Evolutionary conservation across 2,888 invertebrate genomes (phyloP).

Genomic region (Bellardia bayeri): DNA sequence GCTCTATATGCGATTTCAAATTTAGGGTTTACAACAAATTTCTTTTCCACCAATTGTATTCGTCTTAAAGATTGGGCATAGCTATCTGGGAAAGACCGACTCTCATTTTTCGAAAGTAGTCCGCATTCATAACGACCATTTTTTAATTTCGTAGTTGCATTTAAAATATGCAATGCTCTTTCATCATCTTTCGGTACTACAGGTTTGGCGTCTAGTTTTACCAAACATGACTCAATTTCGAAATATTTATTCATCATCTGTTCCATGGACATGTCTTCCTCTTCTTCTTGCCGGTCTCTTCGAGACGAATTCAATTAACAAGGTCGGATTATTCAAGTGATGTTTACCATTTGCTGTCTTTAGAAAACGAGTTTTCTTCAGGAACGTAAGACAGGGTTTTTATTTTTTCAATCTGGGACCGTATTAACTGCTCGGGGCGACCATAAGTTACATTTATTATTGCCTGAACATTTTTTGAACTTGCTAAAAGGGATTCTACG

Average conservation of each 20-base stretch:
- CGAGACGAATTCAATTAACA: constrained; percentile 16
- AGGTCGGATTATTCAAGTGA: constrained; percentile 34
- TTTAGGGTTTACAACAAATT: constrained; percentile 9
- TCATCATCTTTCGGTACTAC: no score
- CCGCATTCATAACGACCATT: constrained; percentile 61
- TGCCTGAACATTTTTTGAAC: background rate
- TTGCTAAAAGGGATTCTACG: background rate
- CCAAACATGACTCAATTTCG: no score
- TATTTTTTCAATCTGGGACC: constrained; percentile 23
- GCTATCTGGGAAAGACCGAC: constrained; percentile 49
- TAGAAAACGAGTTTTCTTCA: background rate
- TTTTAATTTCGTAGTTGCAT: constrained; percentile 6
- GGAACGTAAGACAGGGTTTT: background rate
- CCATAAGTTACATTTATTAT: constrained; percentile 17
- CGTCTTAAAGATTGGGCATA: constrained; percentile 5
- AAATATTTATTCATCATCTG: constrained; percentile 20
- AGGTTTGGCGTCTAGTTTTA: no score
- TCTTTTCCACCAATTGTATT: no score
- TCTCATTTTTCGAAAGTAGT: constrained; percentile 60
- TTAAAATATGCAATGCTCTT: constrained; percentile 35
- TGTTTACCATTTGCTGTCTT: background rate
- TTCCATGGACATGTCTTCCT: background rate
- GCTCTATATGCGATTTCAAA: constrained; percentile 37
- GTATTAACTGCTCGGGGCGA: no score
- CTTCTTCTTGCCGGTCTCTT: constrained; percentile 24